Percentiles rank a stretch among this genome's conserved stretches.
Evolutionary conservation across 2,888 invertebrate genomes (phyloP).

Genomic region (Protodeltote pygarga): DNA sequence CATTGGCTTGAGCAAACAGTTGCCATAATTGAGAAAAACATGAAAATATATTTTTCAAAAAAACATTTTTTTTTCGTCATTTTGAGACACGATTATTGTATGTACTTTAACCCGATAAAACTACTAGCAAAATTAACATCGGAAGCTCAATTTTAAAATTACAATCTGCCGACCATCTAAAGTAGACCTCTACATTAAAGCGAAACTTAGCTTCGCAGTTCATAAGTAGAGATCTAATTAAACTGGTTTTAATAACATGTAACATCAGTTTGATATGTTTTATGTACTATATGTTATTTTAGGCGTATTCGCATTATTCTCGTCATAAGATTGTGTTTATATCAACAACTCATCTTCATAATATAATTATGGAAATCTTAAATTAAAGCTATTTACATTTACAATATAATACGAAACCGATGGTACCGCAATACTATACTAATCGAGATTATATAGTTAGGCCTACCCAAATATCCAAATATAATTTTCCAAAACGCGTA

Average conservation of each 20-base stretch:
- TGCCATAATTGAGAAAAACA: conserved; percentile 70
- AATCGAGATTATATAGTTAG: conserved; percentile 76
- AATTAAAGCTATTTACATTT: conserved; percentile 64
- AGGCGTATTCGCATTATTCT: conserved; percentile 66
- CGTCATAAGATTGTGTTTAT: conserved; percentile 73
- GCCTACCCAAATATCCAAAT: conserved; percentile 66
- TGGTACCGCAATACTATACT: conserved; percentile 71
- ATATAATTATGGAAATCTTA: conserved; percentile 65
- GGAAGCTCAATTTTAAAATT: conserved; percentile 73
- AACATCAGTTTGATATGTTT: conserved; percentile 82
- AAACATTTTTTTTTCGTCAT: conserved; percentile 68
- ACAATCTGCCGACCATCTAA: conserved; percentile 52
- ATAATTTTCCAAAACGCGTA: conserved; percentile 56
- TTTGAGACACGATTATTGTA: conserved; percentile 74
- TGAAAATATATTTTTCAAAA: conserved; percentile 52
- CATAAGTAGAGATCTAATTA: conserved; percentile 45
- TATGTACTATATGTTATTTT: conserved; percentile 81
- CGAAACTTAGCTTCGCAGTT: conserved; percentile 41
- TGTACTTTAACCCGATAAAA: conserved; percentile 59
- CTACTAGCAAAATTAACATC: conserved; percentile 76
- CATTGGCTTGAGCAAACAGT: conserved; percentile 78
- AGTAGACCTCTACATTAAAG: conserved; percentile 45
- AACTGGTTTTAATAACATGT: conserved; percentile 60
- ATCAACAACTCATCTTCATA: conserved; percentile 66
- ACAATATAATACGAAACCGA: conserved; percentile 68